A percentile compares a stretch with the other conserved stretches of the same genome.
Evolutionary conservation across 1,140 invertebrate genomes (phyloP).

Genomic region (Hesperophylax magnus): DNA sequence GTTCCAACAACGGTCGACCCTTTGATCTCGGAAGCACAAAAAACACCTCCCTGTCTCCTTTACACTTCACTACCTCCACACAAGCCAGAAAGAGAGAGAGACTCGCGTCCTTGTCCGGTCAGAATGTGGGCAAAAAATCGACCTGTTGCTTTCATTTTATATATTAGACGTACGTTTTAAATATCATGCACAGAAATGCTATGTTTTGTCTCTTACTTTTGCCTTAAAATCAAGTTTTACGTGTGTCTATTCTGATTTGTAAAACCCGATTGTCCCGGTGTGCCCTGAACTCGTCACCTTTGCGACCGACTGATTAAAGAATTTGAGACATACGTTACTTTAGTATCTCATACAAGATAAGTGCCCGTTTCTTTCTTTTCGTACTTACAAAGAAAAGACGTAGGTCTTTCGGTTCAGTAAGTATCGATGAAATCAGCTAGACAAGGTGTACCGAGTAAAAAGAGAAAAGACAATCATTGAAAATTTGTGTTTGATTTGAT

Average conservation of each 20-base stretch:
- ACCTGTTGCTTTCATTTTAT: constrained; percentile 45
- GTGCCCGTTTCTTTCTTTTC: neutral
- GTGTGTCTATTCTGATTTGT: constrained; percentile 1
- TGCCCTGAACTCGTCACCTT: constrained; percentile 46
- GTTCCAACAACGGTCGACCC: constrained; percentile 27
- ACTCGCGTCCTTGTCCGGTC: constrained; percentile 46
- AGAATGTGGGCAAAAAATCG: constrained; percentile 47
- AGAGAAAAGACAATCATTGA: neutral
- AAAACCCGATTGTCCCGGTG: constrained; percentile 41
- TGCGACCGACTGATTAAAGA: neutral
- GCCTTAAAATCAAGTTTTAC: neutral
- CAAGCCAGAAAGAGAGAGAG: neutral
- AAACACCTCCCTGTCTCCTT: constrained; percentile 13
- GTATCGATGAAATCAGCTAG: neutral
- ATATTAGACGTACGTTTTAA: neutral
- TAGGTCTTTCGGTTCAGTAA: neutral
- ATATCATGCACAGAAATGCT: too few species aligned
- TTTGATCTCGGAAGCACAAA: constrained; percentile 41
- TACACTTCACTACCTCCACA: neutral
- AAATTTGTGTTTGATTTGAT: neutral
- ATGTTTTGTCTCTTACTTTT: neutral
- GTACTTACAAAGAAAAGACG: neutral
- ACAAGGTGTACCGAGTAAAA: neutral
- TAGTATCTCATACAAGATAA: neutral
- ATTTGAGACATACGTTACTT: constrained; percentile 4